Evolutionary conservation across 1,140 invertebrate genomes (phyloP), one percentile per base, ranked within the genome.

Genomic region (Drosophila hydei): DNA sequence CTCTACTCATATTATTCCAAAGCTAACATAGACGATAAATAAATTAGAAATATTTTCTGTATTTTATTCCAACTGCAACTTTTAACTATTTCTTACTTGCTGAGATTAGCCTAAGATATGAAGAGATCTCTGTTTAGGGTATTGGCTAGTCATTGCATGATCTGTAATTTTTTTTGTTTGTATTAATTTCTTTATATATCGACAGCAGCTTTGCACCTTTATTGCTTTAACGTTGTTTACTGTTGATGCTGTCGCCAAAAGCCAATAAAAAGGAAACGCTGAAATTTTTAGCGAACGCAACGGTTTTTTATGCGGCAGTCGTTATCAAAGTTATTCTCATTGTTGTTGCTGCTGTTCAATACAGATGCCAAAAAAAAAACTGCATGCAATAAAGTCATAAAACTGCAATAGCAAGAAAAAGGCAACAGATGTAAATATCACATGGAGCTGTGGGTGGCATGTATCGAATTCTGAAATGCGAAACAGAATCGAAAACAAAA

Each of bases 371-470:
- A 50, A 21, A 27, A 27, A 52, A 43, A 11, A 1, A 33, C 48
- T 62, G 65, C 68, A 64, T 1, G 51, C 61, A 72, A 72, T 72
- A 71, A 64, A 65, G 61, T 21, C 61, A 55, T 65, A 51, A 54
- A 54, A 23, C 25, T 25, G 45, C 50, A 18, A 40, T 27, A 12
- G 52, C 36, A 56, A 65, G 52, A 62, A 72, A 59, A 47, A 45
- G 38, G n/a, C 62, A 67, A 59, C 52, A 71, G 68, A 64, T 64
- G 60, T 25, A 38, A 64, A 18, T 21, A 62, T 18, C 19, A 61
- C 52, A 25, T 30, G 18, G 8, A 33, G 11, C 9, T 33, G 38
- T 40, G 38, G 38, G n/a, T 42, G 38, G 9, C 30, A 33, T 11
- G 11, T 11, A 33, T 0, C 30, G 9, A 33, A 33, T 3, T 8